Conservation (phyloP, 2,797 vertebrate genomes). For the Sebastes vulpes region DNA sequence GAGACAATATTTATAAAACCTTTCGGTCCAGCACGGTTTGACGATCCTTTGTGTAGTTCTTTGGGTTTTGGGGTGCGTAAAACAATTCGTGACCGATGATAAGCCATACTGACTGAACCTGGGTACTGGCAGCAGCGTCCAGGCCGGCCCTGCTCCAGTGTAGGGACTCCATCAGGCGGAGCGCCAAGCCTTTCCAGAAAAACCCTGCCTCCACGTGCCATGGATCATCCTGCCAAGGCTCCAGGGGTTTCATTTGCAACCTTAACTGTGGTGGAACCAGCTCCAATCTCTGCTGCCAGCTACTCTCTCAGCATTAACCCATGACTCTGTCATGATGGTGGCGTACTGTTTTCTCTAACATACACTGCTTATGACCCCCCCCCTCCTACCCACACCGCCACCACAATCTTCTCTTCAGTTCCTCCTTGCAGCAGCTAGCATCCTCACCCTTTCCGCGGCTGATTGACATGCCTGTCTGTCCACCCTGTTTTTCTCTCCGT, state of each 20-base stretch:
- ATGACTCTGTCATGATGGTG: background rate
- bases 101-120: constrained; percentile 1
- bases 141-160: constrained; percentile 11
- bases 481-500: constrained; percentile 6
- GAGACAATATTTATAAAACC: background rate
- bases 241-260: constrained; percentile 68
- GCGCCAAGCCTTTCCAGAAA: constrained; percentile 58
- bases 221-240: constrained; percentile 68
- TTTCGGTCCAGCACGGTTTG: background rate
- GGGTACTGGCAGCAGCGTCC: background rate
- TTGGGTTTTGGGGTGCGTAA: background rate
- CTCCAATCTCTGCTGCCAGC: constrained; percentile 44
- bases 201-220: constrained; percentile 65
- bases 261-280: constrained; percentile 34
- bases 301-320: constrained; percentile 26
- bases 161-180: constrained; percentile 48
- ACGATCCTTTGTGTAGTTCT: background rate
- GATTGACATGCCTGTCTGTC: constrained; percentile 38
- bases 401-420: background rate
- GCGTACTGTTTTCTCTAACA: background rate
- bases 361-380: background rate
- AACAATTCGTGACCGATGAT: background rate
- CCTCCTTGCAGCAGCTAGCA: background rate
- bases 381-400: too few relatives aligned
- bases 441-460: background rate